These are phyloP conservation scores for Pitangus sulphuratus DNA, from an alignment of 2,797 vertebrate genomes.

Conservation along the genomic window DNA sequence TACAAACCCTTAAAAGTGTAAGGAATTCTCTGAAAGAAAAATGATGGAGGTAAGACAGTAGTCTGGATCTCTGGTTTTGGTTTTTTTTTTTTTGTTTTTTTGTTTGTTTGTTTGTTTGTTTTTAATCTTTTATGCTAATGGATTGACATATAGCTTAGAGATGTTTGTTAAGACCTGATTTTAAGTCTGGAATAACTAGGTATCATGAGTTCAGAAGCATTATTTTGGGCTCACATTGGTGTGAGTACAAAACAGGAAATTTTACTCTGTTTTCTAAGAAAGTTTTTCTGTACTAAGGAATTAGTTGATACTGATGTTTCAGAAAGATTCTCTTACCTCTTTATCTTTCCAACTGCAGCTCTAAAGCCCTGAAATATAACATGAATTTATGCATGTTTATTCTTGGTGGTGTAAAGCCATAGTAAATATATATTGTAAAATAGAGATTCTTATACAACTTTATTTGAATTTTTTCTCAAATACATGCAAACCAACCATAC, in stretches of 20 bases:
- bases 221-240: background rate
- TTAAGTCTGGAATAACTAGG: background rate
- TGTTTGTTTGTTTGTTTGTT: too few species aligned
- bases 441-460: background rate
- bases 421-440: background rate
- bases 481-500: background rate
- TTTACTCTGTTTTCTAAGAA: background rate
- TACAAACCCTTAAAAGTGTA: background rate
- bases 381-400: background rate
- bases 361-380: background rate
- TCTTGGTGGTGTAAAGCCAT: background rate
- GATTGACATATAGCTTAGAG: background rate
- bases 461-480: background rate
- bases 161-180: background rate
- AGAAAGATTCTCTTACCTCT: background rate
- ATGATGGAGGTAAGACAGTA: background rate
- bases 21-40: background rate
- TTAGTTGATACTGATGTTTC: background rate
- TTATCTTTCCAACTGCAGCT: background rate
- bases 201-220: background rate
- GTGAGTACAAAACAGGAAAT: background rate
- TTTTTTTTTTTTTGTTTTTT: background rate
- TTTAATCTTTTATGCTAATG: background rate
- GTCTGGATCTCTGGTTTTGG: background rate
- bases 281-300: background rate